phyloP scores from a whole-genome alignment of 2,797 vertebrate species.

The Urosaurus nigricauda region DNA sequence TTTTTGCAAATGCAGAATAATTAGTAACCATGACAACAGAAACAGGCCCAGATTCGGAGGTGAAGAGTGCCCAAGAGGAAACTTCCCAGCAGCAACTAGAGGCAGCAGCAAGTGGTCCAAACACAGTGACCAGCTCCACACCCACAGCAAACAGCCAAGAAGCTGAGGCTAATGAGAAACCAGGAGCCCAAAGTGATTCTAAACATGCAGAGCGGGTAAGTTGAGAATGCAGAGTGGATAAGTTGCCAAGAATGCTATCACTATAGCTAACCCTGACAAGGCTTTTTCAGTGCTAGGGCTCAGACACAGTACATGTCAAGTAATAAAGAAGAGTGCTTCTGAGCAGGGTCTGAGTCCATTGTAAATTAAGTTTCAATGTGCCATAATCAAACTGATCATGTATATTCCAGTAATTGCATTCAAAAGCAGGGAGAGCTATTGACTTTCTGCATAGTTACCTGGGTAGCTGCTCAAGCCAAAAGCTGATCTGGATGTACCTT shows the following conservation, averaged over 20 bases:
- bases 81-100: conserved; percentile 79
- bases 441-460: not conserved
- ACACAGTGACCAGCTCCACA: conserved; percentile 54
- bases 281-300: not conserved
- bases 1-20: conserved; percentile 77
- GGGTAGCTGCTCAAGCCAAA: not conserved
- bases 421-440: not conserved
- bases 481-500: not conserved
- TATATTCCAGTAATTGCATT: not conserved
- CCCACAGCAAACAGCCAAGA: conserved; percentile 64
- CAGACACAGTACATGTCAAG: not conserved
- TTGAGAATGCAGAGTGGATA: too few species aligned
- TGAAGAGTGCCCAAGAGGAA: conserved; percentile 82
- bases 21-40: conserved; percentile 85
- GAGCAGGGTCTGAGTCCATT: not conserved
- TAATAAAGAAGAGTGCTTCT: not conserved
- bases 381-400: not conserved
- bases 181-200: conserved; percentile 76
- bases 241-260: not conserved
- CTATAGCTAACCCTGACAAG: not conserved
- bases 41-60: conserved; percentile 81
- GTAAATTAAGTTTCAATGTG: not conserved
- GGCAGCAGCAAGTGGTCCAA: conserved; percentile 72
- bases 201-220: conserved; percentile 88
- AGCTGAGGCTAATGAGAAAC: conserved; percentile 76